Base-by-base conservation (phyloP, 2,113 vertebrate species). In the Riparia riparia region DNA sequence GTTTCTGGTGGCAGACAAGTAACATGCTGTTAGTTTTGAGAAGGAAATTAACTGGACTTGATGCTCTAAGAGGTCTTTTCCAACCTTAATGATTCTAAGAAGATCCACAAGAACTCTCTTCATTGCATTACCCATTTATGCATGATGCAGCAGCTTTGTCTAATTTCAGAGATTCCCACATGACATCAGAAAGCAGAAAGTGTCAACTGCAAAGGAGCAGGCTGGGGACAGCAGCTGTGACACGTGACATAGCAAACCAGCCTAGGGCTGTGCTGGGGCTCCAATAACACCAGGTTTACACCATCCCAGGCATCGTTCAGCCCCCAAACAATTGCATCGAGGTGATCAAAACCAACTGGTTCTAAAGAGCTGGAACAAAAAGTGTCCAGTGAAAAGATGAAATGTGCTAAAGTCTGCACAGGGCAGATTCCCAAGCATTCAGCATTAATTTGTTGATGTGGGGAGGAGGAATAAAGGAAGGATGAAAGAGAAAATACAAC, bases 401-500 rank as follows among this genome's bases (percentile, higher is more conserved):
- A 13, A 85, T 5, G 45, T 37, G 54, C 78, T 88, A 1, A 89
- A 90, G 74, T 34, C 74, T 14, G 56, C 0, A 0, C 68, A 88
- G 64, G 82, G 64, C 34, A 45, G 70, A 77, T 47, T 79, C 93
- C 82, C 85, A 86, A 82, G 94, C 69, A 68, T 69, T 63, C 91
- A 42, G 83, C 79, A 78, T 70, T 93, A 87, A 95, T 95, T 91
- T 90, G 92, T 90, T 89, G 90, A 92, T 95, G 76, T 31, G 29
- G 41, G 76, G 81, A 86, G 42, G 47, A 90, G 85, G 80, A 93
- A 88, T 77, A 95, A 89, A 86, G 86, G 79, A 92, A 88, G 84
- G 96, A 96, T 89, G 82, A 96, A 96, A 96, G 93, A 95, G 94
- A 86, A 86, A 86, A 93, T 60, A 95, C 88, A 92, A 94, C 76